Percentiles rank a stretch among this genome's conserved stretches.
These are phyloP conservation scores for Drosophila conformis DNA, from an alignment of 2,888 invertebrate species.

Conservation along the genomic window DNA sequence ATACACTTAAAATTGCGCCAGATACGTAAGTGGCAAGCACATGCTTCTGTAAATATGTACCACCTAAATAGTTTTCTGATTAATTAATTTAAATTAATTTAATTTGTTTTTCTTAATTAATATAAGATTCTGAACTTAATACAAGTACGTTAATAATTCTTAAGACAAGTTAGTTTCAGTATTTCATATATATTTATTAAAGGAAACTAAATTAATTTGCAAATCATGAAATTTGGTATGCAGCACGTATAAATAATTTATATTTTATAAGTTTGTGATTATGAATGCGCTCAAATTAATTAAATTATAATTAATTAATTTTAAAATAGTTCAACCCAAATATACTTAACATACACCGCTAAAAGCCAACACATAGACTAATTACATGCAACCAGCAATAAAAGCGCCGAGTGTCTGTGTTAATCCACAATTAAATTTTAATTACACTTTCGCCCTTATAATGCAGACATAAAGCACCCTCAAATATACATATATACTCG, in stretches of 20 bases:
- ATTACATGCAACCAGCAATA: neutral
- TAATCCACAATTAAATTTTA: slow-evolving; percentile 11
- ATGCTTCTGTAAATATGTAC: neutral
- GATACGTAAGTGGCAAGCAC: neutral
- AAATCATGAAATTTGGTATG: neutral
- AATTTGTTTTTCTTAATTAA: neutral
- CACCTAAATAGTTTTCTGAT: neutral
- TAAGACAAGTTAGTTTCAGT: too few relatives aligned
- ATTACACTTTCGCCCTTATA: slow-evolving; percentile 11
- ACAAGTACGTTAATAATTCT: too few relatives aligned
- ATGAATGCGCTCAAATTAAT: neutral
- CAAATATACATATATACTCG: slow-evolving; percentile 1
- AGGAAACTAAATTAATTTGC: neutral
- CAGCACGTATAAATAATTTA: neutral
- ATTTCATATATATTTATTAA: too few relatives aligned
- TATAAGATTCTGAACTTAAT: too few relatives aligned
- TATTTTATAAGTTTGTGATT: neutral
- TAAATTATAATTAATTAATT: neutral
- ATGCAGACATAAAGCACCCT: slow-evolving; percentile 27
- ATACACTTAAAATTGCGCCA: too few relatives aligned
- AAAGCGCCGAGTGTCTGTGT: neutral
- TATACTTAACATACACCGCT: neutral
- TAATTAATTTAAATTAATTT: neutral
- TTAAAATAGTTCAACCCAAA: neutral
- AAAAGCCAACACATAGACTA: neutral